A percentile compares a stretch with the other conserved stretches of the same genome.
These are phyloP conservation scores for Coregonus clupeaformis DNA, from an alignment of 2,113 vertebrate species.

Conservation along the genomic window DNA sequence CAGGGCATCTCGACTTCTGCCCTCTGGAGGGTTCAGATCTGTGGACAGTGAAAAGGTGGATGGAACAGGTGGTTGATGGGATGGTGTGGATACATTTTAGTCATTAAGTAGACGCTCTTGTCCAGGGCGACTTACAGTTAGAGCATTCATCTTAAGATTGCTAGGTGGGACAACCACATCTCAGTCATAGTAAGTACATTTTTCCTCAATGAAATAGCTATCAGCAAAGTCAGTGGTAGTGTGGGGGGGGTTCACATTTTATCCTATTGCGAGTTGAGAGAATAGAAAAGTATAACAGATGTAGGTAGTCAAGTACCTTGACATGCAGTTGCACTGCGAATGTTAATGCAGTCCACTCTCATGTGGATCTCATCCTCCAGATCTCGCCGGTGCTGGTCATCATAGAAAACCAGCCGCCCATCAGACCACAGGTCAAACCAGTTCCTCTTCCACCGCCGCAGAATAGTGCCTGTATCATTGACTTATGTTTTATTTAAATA, in stretches of 20 bases:
- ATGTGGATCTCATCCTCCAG: constrained; percentile 93
- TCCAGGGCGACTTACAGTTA: too few relatives aligned
- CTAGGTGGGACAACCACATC: too few relatives aligned
- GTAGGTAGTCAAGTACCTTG: constrained; percentile 75
- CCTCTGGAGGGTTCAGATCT: constrained; percentile 91
- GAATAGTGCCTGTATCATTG: constrained; percentile 79
- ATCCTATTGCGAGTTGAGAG: neutral
- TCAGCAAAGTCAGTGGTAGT: too few relatives aligned
- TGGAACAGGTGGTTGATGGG: neutral
- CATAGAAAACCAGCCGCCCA: constrained; percentile 89
- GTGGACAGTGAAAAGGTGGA: constrained; percentile 2
- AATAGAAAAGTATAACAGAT: neutral
- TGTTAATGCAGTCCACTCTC: constrained; percentile 88
- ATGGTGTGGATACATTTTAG: neutral
- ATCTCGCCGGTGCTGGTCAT: constrained; percentile 83
- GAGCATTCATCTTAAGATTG: too few relatives aligned
- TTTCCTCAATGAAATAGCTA: too few relatives aligned
- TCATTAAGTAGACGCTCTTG: neutral
- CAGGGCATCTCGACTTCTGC: constrained; percentile 84
- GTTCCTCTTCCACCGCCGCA: constrained; percentile 95
- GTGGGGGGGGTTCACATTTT: too few relatives aligned
- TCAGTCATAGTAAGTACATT: too few relatives aligned
- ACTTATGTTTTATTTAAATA: neutral
- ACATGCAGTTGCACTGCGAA: constrained; percentile 83
- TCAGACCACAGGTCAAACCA: constrained; percentile 96